Percentiles rank a stretch among this genome's conserved stretches.
These are phyloP conservation scores for Miltochrista miniata DNA, from an alignment of 2,888 invertebrate genomes.

Conservation along the genomic window DNA sequence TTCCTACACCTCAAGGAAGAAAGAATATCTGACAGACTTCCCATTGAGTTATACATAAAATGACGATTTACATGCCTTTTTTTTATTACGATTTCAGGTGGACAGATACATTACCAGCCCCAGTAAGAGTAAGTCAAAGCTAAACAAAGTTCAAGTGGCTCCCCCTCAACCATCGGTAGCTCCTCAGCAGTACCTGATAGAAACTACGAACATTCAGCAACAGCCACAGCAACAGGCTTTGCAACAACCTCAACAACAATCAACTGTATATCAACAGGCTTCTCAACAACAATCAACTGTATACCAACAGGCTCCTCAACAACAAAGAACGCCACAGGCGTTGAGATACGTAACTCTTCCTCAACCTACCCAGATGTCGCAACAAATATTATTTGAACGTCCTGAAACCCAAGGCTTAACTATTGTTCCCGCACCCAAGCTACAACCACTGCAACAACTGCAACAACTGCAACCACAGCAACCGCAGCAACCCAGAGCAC, in stretches of 20 bases:
- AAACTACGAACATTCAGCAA: conserved; percentile 76
- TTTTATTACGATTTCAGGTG: conserved; percentile 53
- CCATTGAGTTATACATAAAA: not conserved
- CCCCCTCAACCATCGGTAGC: conserved; percentile 60
- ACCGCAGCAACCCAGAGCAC: conserved; percentile 49
- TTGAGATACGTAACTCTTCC: conserved; percentile 40
- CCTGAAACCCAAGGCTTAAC: conserved; percentile 75
- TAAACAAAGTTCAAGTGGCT: conserved; percentile 58
- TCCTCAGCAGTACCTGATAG: conserved; percentile 78
- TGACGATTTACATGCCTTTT: not conserved
- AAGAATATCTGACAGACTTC: too few species aligned
- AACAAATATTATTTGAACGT: conserved; percentile 57
- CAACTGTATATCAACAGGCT: conserved; percentile 47
- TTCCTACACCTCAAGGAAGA: too few species aligned
- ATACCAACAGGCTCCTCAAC: conserved; percentile 54
- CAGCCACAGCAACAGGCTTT: conserved; percentile 62
- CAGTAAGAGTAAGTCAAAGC: conserved; percentile 72
- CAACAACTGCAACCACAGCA: too few species aligned
- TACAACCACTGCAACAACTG: conserved; percentile 55
- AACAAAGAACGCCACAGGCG: conserved; percentile 48
- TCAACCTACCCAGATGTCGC: conserved; percentile 59
- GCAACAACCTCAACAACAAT: conserved; percentile 47
- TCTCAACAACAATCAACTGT: conserved; percentile 46
- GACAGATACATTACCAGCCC: conserved; percentile 73
- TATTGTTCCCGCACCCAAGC: conserved; percentile 74